phyloP scores from a whole-genome alignment of 2,797 vertebrate species.

The Perdix hodgsoniae region DNA sequence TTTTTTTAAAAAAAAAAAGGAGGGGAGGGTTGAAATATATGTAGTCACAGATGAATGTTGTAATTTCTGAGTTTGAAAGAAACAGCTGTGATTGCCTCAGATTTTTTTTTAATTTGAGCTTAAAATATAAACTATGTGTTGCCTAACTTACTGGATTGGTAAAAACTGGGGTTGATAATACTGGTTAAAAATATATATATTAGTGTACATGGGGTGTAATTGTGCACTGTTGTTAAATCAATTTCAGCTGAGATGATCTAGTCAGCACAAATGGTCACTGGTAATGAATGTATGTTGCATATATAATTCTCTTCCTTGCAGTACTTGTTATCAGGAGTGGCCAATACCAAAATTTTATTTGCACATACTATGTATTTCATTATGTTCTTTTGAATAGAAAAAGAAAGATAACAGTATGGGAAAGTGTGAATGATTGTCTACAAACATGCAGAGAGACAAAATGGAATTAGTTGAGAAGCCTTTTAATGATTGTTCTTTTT shows the following conservation, averaged over 20 bases:
- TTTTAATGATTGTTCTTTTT: slow-evolving; percentile 63
- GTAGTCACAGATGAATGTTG: not conserved
- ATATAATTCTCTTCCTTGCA: not conserved
- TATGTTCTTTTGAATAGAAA: slow-evolving; percentile 53
- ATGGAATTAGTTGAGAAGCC: slow-evolving; percentile 37
- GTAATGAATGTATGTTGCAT: slow-evolving; percentile 17
- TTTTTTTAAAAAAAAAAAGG: not conserved
- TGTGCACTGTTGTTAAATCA: not conserved
- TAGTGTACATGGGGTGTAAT: not conserved
- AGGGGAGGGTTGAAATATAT: not conserved
- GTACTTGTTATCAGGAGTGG: not conserved
- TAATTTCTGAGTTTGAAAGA: not conserved
- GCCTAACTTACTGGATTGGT: not conserved
- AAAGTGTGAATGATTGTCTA: slow-evolving; percentile 41
- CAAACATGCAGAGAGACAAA: slow-evolving; percentile 46
- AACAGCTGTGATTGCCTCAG: not conserved
- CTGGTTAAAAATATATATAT: not conserved
- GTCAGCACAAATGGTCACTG: not conserved
- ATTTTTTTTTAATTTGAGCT: slow-evolving; percentile 1
- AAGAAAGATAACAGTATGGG: not conserved
- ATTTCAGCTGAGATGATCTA: slow-evolving; percentile 22
- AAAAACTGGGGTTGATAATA: not conserved
- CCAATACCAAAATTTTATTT: slow-evolving; percentile 18
- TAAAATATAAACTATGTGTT: not conserved
- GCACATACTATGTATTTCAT: slow-evolving; percentile 39